Evolutionary conservation across 1,140 invertebrate genomes (phyloP).

Genomic region (Contarinia nasturtii): DNA sequence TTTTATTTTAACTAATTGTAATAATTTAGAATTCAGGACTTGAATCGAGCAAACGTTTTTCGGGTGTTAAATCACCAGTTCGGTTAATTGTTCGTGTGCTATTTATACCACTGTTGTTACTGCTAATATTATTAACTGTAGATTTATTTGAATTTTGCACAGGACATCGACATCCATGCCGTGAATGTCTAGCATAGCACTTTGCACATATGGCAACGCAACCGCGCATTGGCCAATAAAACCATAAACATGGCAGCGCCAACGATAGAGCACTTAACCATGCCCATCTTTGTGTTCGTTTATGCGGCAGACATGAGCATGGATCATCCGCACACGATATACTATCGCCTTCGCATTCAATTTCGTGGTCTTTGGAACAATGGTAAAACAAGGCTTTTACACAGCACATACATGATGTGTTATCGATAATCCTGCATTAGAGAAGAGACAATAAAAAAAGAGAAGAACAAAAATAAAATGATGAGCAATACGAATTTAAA

Average conservation of each 20-base stretch:
- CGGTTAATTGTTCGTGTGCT: constrained; percentile 1
- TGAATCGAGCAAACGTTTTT: constrained; percentile 32
- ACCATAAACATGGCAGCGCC: constrained; percentile 70
- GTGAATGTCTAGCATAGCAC: constrained; percentile 58
- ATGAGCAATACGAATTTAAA: too few species aligned
- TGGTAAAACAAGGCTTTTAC: constrained; percentile 86
- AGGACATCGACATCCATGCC: constrained; percentile 38
- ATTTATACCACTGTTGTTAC: constrained; percentile 6
- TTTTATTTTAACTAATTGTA: neutral
- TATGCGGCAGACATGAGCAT: constrained; percentile 58
- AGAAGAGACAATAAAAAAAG: too few species aligned
- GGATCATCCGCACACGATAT: constrained; percentile 63
- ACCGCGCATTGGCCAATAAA: constrained; percentile 78
- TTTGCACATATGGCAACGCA: constrained; percentile 57
- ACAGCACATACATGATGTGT: constrained; percentile 80
- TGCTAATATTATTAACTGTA: constrained; percentile 12
- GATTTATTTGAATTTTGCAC: constrained; percentile 17
- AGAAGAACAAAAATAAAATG: too few species aligned
- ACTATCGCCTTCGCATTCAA: constrained; percentile 40
- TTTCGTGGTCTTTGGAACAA: constrained; percentile 51
- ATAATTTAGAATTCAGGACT: constrained; percentile 26
- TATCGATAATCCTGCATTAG: constrained; percentile 42
- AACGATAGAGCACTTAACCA: constrained; percentile 62
- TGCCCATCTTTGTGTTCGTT: constrained; percentile 55
- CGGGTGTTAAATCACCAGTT: constrained; percentile 24